phyloP scores from a whole-genome alignment of 2,888 invertebrate species.

The Vannuccia rotundouncinata region DNA sequence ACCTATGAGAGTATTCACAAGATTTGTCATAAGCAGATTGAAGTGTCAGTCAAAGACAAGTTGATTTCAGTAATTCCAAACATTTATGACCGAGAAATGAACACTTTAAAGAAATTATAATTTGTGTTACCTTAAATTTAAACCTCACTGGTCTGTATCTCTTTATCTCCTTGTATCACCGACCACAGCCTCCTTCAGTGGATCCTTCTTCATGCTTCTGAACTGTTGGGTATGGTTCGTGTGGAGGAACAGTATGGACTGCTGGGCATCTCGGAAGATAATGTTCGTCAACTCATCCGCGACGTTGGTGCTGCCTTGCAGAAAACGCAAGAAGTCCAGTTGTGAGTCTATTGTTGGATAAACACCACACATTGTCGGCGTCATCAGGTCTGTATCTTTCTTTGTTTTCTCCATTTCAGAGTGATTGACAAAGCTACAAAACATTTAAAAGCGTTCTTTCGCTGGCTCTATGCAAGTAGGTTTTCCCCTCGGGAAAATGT shows the following conservation, averaged over 20 bases:
- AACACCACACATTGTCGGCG: not conserved
- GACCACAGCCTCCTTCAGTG: not conserved
- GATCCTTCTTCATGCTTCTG: not conserved
- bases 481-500: too few species aligned
- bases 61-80: too few species aligned
- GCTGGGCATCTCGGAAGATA: slow-evolving; percentile 11
- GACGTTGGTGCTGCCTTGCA: not conserved
- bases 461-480: slow-evolving; percentile 11
- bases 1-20: slow-evolving; percentile 12
- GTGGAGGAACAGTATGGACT: not conserved
- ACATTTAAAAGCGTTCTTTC: not conserved
- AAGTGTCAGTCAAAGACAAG: too few species aligned
- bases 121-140: too few species aligned
- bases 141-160: too few species aligned
- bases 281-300: not conserved
- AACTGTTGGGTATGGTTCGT: not conserved
- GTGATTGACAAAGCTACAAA: slow-evolving; percentile 19
- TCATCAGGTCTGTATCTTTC: not conserved
- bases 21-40: slow-evolving; percentile 1
- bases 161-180: not conserved
- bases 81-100: too few species aligned
- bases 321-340: not conserved
- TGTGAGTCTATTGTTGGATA: slow-evolving; percentile 4
- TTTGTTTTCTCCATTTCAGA: not conserved
- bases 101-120: too few species aligned